Base-by-base conservation (phyloP, 64 coral and sea anemone species). In the Dendronephthya gigantea region DNA sequence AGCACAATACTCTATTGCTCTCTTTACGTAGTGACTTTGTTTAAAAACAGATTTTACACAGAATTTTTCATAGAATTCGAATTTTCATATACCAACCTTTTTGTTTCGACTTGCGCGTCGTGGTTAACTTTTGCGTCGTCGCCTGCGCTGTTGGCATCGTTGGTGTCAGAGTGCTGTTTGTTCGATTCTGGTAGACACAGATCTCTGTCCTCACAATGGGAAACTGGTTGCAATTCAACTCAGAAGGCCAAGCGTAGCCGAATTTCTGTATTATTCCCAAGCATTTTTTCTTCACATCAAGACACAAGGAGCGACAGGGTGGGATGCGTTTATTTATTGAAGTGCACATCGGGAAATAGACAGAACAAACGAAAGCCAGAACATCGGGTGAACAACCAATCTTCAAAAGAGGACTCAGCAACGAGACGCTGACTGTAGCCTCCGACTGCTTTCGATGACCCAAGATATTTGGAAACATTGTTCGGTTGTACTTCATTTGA, bases 241-340 rank as follows among this genome's bases (percentile, higher is more conserved):
- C 89, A 27, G 89, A 84, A 2, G 95, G 95, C 95, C 95, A 98
- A 2, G 81, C 89, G 37, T 93, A 98, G 7, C 90, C 89, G 85
- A 98, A 98, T n/a, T 15, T 86, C 30, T 87, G 52, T 89, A 93
- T 84, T 0, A 90, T 15, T 11, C 27, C 39, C 31, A 62, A 49
- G 49, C 92, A 93, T 47, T 66, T 68, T 38, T 65, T 9, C 45
- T 86, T 83, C 39, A 84, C 92, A 23, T 84, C 82, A 50, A 52
- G 62, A 52, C 92, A 93, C 37, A 90, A 49, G 0, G 85, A 86
- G 13, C 82, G 82, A 25, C 92, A 93, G 5, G 88, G 92, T 8
- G 43, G 84, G 5, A 87, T 83, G 11, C 45, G 14, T 25, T 19
- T 33, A 23, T 49, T 45, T 6, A 90, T 14, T 5, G 85, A 4